Percentiles rank a stretch among this genome's conserved stretches.
phyloP scores from a whole-genome alignment of 1,140 invertebrate species.

The Pachyrhynchus sulphureomaculatus region DNA sequence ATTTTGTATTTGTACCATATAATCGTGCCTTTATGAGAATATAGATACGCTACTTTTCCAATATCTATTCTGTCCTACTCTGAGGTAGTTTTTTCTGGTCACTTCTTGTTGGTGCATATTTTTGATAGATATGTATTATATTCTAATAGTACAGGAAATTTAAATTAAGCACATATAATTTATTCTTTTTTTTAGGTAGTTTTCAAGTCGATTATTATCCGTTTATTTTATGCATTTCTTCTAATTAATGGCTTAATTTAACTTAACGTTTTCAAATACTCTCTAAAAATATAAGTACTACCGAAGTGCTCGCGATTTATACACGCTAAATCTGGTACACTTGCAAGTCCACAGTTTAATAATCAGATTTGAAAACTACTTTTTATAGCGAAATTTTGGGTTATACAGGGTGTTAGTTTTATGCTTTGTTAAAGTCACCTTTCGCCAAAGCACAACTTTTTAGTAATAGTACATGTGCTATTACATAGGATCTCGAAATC shows the following conservation, averaged over 20 bases:
- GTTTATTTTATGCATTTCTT: no score
- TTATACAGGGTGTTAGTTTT: neutral
- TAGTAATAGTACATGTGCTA: no score
- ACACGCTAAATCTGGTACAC: no score
- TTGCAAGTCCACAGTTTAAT: no score
- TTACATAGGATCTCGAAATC: no score
- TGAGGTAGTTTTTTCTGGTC: neutral
- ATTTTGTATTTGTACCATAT: neutral
- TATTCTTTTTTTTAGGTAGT: neutral
- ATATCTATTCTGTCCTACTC: neutral
- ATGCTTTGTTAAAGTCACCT: no score
- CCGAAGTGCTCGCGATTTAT: no score
- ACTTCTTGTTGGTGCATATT: neutral
- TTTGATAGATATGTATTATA: conserved; percentile 1
- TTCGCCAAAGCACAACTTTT: no score
- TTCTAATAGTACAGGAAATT: neutral
- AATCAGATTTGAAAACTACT: no score
- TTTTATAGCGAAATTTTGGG: neutral
- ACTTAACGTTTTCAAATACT: no score
- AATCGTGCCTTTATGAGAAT: neutral
- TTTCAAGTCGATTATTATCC: neutral
- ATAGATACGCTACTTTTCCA: neutral
- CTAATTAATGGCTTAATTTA: no score
- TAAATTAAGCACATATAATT: neutral
- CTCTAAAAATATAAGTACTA: no score